Percentiles rank a stretch among this genome's conserved stretches.
Conservation (phyloP, 2,797 vertebrate species). For the Dromococcyx pavoninus region DNA sequence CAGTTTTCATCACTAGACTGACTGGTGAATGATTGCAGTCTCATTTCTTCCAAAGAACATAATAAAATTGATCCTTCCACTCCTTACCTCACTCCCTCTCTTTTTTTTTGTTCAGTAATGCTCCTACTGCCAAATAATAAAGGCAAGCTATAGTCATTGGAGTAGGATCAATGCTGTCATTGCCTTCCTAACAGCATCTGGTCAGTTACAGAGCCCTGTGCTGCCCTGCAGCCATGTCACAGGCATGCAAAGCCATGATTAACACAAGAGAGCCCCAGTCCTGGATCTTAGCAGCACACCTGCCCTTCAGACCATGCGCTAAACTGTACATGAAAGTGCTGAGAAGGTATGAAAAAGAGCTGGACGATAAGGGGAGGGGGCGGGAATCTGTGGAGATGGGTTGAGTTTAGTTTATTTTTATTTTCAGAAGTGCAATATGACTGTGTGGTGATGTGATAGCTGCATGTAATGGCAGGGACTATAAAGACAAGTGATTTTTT, state of each 20-base stretch:
- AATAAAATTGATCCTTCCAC: background rate
- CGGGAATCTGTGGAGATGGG: background rate
- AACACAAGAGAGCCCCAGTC: background rate
- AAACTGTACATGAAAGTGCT: background rate
- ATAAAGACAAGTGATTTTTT: background rate
- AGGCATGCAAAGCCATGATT: background rate
- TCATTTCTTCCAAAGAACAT: background rate
- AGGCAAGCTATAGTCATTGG: background rate
- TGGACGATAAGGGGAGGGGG: background rate
- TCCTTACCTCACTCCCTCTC: background rate
- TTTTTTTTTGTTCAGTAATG: too few relatives aligned
- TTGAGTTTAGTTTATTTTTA: background rate
- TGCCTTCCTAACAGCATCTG: background rate
- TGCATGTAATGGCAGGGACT: background rate
- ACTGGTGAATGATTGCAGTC: background rate
- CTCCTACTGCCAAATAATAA: background rate
- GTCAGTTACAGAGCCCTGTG: background rate
- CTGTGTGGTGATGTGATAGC: background rate
- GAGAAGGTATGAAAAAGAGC: background rate
- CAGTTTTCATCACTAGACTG: background rate
- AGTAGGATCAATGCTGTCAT: background rate
- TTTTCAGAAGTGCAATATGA: background rate
- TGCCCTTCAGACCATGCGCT: background rate
- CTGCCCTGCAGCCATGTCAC: background rate
- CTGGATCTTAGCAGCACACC: background rate